Conservation (phyloP, 1,140 invertebrate genomes). For the Megathymus violae region DNA sequence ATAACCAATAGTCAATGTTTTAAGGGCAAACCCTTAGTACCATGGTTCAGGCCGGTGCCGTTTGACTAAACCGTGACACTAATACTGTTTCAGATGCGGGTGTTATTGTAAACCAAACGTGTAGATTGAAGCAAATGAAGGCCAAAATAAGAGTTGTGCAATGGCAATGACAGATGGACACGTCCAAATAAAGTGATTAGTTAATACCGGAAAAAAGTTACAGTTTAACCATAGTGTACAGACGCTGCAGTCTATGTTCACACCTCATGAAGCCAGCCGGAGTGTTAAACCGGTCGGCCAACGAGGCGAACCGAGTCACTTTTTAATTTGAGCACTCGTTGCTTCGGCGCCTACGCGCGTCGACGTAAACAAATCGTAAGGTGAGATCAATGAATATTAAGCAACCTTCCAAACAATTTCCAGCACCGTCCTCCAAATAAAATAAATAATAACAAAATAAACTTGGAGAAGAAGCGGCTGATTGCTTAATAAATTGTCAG, state of each 20-base stretch:
- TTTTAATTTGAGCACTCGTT: conserved; percentile 62
- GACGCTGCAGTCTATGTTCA: conserved; percentile 60
- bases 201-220: no score
- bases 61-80: no score
- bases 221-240: no score
- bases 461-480: conserved; percentile 62
- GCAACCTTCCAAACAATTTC: conserved; percentile 68
- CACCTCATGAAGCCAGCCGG: conserved; percentile 68
- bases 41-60: no score
- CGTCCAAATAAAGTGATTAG: no score
- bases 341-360: conserved; percentile 61
- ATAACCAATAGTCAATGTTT: no score
- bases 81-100: no score
- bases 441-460: conserved; percentile 72
- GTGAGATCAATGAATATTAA: conserved; percentile 79
- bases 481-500: conserved; percentile 78
- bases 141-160: no score
- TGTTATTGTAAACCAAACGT: no score
- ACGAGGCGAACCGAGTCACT: conserved; percentile 42
- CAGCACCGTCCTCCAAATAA: conserved; percentile 57
- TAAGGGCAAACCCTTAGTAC: no score
- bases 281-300: conserved; percentile 57
- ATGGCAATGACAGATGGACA: no score
- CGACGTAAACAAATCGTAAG: conserved; percentile 77
- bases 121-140: no score